Evolutionary conservation across 2,888 invertebrate species (phyloP).

Genomic region (Drosophila tripunctata): DNA sequence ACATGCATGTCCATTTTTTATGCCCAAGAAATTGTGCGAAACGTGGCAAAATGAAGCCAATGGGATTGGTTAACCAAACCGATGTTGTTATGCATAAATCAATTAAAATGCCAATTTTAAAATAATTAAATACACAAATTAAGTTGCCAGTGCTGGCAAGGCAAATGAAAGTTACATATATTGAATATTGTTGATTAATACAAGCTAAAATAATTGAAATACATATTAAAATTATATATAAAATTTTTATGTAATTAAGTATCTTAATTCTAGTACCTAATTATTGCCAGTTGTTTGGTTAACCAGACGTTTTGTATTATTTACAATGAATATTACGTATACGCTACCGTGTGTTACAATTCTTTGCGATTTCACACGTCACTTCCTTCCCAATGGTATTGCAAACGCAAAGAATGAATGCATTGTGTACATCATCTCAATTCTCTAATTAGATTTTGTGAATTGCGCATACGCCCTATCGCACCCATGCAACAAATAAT

Average conservation of each 20-base stretch:
- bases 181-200: not conserved
- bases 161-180: not conserved
- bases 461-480: slow-evolving; percentile 38
- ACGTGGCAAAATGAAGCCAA: slow-evolving; percentile 17
- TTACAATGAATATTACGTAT: slow-evolving; percentile 22
- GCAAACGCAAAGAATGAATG: slow-evolving; percentile 17
- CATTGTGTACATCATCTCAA: slow-evolving; percentile 15
- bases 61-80: slow-evolving; percentile 49
- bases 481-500: slow-evolving; percentile 14
- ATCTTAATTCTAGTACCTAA: not conserved
- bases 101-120: slow-evolving; percentile 69
- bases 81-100: slow-evolving; percentile 67
- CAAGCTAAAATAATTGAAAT: too few relatives aligned
- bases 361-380: not conserved
- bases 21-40: slow-evolving; percentile 33
- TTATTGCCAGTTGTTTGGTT: not conserved
- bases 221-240: too few relatives aligned
- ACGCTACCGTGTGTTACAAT: slow-evolving; percentile 16
- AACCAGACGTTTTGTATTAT: not conserved
- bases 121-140: slow-evolving; percentile 65
- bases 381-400: not conserved
- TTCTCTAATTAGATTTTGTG: slow-evolving; percentile 33
- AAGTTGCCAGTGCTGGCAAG: slow-evolving; percentile 36
- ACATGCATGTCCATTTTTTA: slow-evolving; percentile 14
- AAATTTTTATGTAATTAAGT: too few relatives aligned